Evolutionary conservation across 2,888 invertebrate species (phyloP), one percentile per base, ranked within the genome.

Genomic region (Eupithecia exiguata): DNA sequence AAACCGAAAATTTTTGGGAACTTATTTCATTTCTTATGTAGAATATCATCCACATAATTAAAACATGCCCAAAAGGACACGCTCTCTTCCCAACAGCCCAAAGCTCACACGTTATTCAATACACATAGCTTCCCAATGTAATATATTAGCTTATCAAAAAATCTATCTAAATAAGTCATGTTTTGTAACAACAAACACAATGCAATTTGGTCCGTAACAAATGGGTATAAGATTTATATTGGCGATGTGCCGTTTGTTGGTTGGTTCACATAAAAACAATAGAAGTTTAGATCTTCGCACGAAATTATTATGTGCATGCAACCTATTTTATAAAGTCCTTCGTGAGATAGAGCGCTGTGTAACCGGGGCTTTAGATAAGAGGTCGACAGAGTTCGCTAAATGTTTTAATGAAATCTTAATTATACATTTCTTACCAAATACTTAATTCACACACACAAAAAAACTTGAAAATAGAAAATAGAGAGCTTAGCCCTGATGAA

Each of bases 281-380:
- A 38, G 77, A 36, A 65, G 69, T 74, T 67, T 53, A 68, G 72
- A 74, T 75, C 74, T 79, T 79, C 79, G 67, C 79, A 79, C 76
- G 78, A 70, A 71, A 77, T 71, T 74, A 75, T 78, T 77, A 78
- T 79, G 74, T 78, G 75, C 75, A 73, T 67, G 70, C 72, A 78
- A 78, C 79, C 79, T 76, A 79, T 74, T 78, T 79, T 71, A 71
- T 76, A 67, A 72, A 70, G 77, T 79, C 79, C 79, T 79, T 79
- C 77, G 71, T 53, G 73, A 74, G 73, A 77, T 74, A 79, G 76
- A 72, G 49, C n/a, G 68, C n/a, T 58, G 58, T 72, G 72, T 46
- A 68, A 38, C 66, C 36, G 38, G 18, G 66, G 10, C 65, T 21
- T 62, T 21, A 66, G 66, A 66, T 40, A 40, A 66, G 25, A 38